Base-by-base conservation (phyloP, 1,140 invertebrate species). In the Coenobita brevimanus region DNA sequence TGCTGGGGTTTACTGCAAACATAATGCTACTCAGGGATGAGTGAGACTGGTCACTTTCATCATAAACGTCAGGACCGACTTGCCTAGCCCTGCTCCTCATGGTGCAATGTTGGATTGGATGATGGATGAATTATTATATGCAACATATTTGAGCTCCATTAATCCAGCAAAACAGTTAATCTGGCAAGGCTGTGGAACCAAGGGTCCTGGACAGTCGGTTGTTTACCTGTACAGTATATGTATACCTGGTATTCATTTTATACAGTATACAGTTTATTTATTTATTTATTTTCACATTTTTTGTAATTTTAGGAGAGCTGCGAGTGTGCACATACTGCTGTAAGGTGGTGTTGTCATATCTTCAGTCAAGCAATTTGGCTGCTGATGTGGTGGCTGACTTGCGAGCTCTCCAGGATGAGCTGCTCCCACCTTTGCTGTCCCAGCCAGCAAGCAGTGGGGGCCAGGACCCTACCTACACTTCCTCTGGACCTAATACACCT, bases 261-360 rank as follows among this genome's bases (percentile, higher is more conserved):
- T 50, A 50, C 46, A 50, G 46, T 6, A 50, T 50, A n/a, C n/a
- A n/a, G n/a, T n/a, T n/a, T n/a, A n/a, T n/a, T n/a, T n/a, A n/a
- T n/a, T 8, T 50, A 50, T 17, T 50, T 17, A 50, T 8, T 8
- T 13, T 21, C 43, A 78, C 3, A 24, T 46, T 64, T 64, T 64
- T 57, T 24, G 21, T 84, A 15, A 36, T 27, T 2, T n/a, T 90
- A 94, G 97, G 97, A 60, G 97, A 97, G 91, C 93, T 99, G 2
- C 94, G 97, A 78, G 97, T 98, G 0, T 99, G 98, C 92, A 97
- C 96, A 4, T 98, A 98, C 91, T 99, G 98, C 92, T 98, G 97
- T 81, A 97, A 97, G 92, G 96, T 98, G 10, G 97, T 98, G 13
- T 93, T 98, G 0, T 96, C 96, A 0, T 98, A 97, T 91, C 93